Evolutionary conservation across 2,888 invertebrate genomes (phyloP), one percentile per base, ranked within the genome.

Genomic region (Cremastobaeus sp.): DNA sequence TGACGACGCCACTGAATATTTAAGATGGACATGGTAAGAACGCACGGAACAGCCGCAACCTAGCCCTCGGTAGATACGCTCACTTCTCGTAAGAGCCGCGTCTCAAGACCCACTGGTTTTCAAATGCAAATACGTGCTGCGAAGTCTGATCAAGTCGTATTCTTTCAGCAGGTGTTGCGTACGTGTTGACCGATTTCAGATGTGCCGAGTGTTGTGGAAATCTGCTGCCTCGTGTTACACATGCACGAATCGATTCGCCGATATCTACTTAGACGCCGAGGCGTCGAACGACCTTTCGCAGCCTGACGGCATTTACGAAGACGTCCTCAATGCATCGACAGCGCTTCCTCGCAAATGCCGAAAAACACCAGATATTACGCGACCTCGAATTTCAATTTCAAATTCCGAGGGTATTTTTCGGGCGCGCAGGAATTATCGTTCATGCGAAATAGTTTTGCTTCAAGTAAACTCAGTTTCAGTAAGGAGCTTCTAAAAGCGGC

Each of bases 1-100:
- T 83, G 82, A 83, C 83, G 82, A 83, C 82, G 83, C 79, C 84
- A 85, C 84, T 86, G 86, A 86, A 86, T 86, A 86, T 86, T 86
- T 85, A 85, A 86, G 85, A 84, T 82, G 84, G 76, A 76, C 77
- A 77, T 66, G 68, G 70, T 60, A 69, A 75, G 70, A 74, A 76
- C 69, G 69, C 60, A 68, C 66, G 52, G 75, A 78, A 75, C 78
- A 79, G 64, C 77, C 76, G 77, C 79, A 76, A 79, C 77, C 81
- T 79, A 80, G 78, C 81, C 79, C 74, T 59, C 70, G 54, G 65
- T 57, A 71, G 76, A 64, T 52, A 81, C 34, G 55, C 81, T 82
- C 81, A 79, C 77, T 80, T 81, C 76, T 78, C 81, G 79, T 84
- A 83, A 85, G 84, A 84, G 83, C 81, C 81, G 79, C 83, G 82